Conservation (phyloP, 2,797 vertebrate species). For the Benthosema pterotum region DNA sequence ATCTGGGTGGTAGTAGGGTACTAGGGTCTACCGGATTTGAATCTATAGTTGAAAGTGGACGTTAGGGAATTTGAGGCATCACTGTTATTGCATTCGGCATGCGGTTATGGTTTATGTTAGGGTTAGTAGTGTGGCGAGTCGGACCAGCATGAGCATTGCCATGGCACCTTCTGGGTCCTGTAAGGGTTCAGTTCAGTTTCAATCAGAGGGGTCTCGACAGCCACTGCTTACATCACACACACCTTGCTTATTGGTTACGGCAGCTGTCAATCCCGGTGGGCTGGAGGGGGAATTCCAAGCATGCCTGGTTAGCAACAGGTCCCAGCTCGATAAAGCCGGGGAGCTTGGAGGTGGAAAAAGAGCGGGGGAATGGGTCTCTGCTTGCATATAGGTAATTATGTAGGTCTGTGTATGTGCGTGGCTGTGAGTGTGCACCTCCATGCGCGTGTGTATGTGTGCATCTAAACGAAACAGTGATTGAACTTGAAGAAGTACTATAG, state of each 20-base stretch:
- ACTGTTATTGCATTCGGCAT: too few relatives aligned
- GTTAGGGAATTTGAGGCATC: too few relatives aligned
- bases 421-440: conserved; percentile 5
- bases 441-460: conserved; percentile 2
- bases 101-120: too few relatives aligned
- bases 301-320: conserved; percentile 49
- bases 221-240: conserved; percentile 36
- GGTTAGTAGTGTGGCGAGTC: too few relatives aligned
- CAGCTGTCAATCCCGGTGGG: conserved; percentile 55
- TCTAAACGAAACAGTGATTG: not conserved
- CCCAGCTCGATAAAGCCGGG: conserved; percentile 48
- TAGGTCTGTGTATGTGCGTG: conserved; percentile 8
- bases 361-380: conserved; percentile 1
- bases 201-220: too few relatives aligned
- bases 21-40: too few relatives aligned
- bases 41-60: too few relatives aligned
- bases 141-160: too few relatives aligned
- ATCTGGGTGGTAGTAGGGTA: too few relatives aligned
- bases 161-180: too few relatives aligned
- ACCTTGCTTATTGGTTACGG: conserved; percentile 49
- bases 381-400: not conserved
- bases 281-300: conserved; percentile 61
- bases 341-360: conserved; percentile 17
- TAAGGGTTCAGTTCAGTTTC: too few relatives aligned
- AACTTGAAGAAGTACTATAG: too few relatives aligned